Evolutionary conservation across 1,140 invertebrate species (phyloP), one percentile per base, ranked within the genome.

Genomic region (Nymphalis io): DNA sequence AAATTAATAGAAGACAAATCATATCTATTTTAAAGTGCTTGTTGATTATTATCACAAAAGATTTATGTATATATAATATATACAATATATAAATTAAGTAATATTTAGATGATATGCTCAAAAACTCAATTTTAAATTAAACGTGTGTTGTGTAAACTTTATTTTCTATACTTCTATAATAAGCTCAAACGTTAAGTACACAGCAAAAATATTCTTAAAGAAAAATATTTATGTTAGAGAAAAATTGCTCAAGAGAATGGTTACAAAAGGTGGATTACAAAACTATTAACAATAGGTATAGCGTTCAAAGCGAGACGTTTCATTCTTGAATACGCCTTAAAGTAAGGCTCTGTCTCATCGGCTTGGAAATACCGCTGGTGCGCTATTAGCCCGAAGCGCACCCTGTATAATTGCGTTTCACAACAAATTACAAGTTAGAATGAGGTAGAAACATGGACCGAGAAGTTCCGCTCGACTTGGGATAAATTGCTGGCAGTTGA

Each of bases 351-450:
- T 73, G 76, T 78, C 76, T 78, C 76, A 75, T 73, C 71, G 76
- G 57, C 66, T 70, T 68, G 51, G 71, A 73, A 79, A 82, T 78
- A 81, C 79, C 77, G 74, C 71, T 68, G 70, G 59, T 68, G 58
- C 74, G 73, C 81, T 82, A 86, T 84, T 84, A 86, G 79, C 76
- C 66, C 66, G 68, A 68, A 81, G 78, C 79, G 81, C 78, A 72
- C 75, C 75, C 70, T 76, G 71, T 85, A 80, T 85, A 85, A 85
- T 85, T 84, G 83, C 78, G 72, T 84, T 85, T 83, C 76, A 69
- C 76, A 85, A 85, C 83, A 85, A 85, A 85, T 84, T 85, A 85
- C 82, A 84, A 84, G 77, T 81, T 82, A 81, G 78, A 82, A 82
- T 82, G 80, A 84, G 75, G 79, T 78, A 75, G 80, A 78, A 80